These are phyloP conservation scores for Crossocerus cetratus DNA, from an alignment of 2,888 invertebrate species.

Conservation along the genomic window DNA sequence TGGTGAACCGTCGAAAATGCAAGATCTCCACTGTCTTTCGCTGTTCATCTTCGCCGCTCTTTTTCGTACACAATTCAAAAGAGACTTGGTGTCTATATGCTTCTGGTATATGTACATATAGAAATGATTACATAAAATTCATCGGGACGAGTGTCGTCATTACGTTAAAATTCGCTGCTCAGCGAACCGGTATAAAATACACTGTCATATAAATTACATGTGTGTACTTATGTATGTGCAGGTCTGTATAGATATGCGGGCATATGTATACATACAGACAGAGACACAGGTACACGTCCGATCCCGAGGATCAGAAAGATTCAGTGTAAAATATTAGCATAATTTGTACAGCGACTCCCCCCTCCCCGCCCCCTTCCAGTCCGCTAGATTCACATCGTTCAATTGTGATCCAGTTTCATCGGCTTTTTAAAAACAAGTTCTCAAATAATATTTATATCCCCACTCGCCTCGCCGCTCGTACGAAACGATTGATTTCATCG, in stretches of 20 bases:
- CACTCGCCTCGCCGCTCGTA: constrained; percentile 19
- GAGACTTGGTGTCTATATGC: constrained; percentile 34
- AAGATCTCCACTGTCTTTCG: too few relatives aligned
- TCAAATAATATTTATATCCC: constrained; percentile 43
- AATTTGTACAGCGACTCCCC: too few relatives aligned
- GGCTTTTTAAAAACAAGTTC: constrained; percentile 49
- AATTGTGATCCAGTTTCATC: too few relatives aligned
- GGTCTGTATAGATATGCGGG: constrained; percentile 26
- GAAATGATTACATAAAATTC: too few relatives aligned
- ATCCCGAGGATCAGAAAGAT: constrained; percentile 12
- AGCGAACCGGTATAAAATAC: too few relatives aligned
- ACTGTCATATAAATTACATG: neutral
- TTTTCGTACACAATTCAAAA: constrained; percentile 37
- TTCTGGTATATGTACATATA: constrained; percentile 26
- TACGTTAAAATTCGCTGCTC: too few relatives aligned
- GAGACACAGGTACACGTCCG: too few relatives aligned
- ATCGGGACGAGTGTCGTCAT: too few relatives aligned
- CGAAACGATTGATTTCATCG: constrained; percentile 64
- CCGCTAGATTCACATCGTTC: too few relatives aligned
- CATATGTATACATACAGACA: too few relatives aligned
- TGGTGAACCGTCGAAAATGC: constrained; percentile 29
- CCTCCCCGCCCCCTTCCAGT: too few relatives aligned
- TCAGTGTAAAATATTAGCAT: neutral
- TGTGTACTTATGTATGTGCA: neutral
- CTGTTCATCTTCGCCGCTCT: constrained; percentile 14